phyloP scores from a whole-genome alignment of 2,797 vertebrate genomes.

The Pseudochirops cupreus region DNA sequence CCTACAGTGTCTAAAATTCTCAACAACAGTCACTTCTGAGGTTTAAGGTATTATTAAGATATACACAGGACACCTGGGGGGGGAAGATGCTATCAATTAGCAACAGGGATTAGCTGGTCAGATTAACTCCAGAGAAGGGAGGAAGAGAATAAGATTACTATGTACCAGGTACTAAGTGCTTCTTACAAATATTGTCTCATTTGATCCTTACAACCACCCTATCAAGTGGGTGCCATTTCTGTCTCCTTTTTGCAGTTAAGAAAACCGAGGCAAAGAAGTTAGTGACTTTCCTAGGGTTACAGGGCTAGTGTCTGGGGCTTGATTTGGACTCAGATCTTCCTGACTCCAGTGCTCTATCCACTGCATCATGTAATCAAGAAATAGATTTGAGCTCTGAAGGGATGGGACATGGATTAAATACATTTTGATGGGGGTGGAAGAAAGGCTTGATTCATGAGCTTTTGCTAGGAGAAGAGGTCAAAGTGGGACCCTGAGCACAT shows the following conservation, averaged over 20 bases:
- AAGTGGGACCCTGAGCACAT: background rate
- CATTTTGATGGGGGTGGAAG: background rate
- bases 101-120: background rate
- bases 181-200: background rate
- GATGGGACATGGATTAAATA: background rate
- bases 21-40: no score
- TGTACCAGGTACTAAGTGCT: background rate
- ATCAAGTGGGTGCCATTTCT: background rate
- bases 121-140: background rate
- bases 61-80: background rate
- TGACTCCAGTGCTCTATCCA: no score
- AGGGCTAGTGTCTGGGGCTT: no score
- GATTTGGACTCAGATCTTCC: no score
- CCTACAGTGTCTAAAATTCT: no score
- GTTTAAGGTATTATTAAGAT: background rate
- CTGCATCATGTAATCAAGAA: background rate
- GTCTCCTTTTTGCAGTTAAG: background rate
- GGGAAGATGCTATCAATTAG: background rate
- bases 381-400: background rate
- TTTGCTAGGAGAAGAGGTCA: background rate
- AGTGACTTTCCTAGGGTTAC: background rate
- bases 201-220: background rate
- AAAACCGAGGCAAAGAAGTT: background rate
- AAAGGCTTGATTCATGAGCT: background rate
- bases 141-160: background rate